Evolutionary conservation across 1,140 invertebrate species (phyloP).

Genomic region (Papilio aristodemus): DNA sequence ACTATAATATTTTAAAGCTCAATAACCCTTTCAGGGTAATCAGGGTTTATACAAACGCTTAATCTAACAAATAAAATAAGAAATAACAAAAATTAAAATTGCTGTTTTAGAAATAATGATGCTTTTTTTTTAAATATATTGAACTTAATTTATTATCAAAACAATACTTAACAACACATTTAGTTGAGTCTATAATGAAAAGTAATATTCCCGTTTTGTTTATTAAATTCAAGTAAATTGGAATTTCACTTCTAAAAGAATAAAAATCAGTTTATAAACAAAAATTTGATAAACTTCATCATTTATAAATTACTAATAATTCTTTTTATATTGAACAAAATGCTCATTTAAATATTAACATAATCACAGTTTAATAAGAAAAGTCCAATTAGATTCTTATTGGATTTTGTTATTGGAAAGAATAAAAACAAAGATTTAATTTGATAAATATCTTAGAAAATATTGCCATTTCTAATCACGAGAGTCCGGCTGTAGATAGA

Average conservation of each 20-base stretch:
- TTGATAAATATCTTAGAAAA: not conserved
- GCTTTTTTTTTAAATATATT: no score
- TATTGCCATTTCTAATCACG: not conserved
- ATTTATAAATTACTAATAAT: no score
- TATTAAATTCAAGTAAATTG: no score
- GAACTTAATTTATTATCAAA: no score
- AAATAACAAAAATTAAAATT: not conserved
- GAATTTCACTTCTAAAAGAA: no score
- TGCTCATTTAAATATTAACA: not conserved
- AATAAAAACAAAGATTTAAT: not conserved
- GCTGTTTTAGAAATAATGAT: not conserved
- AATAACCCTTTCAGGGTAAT: slow-evolving; percentile 18
- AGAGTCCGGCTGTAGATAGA: slow-evolving; percentile 15
- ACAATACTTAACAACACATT: no score
- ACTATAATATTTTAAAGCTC: slow-evolving; percentile 21
- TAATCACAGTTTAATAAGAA: not conserved
- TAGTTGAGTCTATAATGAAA: no score
- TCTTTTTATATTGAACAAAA: no score
- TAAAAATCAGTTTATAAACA: no score
- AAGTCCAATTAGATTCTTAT: not conserved
- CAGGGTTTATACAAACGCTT: slow-evolving; percentile 5
- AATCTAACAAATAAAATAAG: slow-evolving; percentile 4
- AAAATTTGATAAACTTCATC: no score
- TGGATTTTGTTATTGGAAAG: not conserved
- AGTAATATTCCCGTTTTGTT: no score